Base-by-base conservation (phyloP, 1,140 invertebrate species). In the Caenorhabditis inopinata region DNA sequence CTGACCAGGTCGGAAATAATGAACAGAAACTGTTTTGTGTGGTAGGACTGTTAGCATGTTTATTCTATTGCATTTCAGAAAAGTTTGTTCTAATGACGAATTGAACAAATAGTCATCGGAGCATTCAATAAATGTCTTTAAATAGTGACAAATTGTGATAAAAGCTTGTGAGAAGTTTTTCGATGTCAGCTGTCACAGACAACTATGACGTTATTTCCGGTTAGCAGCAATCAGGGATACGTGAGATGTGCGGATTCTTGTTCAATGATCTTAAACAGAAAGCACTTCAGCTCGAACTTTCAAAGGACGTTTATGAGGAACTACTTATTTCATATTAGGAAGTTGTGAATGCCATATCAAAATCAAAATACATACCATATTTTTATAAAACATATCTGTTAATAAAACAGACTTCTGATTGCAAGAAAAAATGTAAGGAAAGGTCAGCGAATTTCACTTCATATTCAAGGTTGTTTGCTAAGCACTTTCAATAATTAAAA, bases 61-160 rank as follows among this genome's bases (percentile, higher is more conserved):
- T 68, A 68, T 68, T 42, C 32, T 32, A 32, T 42, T 38, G 6
- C 38, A 42, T n/a, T 0, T n/a, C 14, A 68, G 21, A 68, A 68
- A 38, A 68, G 58, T 68, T 68, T 68, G 29, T 42, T 68, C 38
- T 16, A 68, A n/a, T 68, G 58, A 68, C 58, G 58, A 68, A 68
- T 68, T 68, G 58, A 68, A 68, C 58, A 68, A 68, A 68, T 42
- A 68, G 32, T 68, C 58, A 38, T 23, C 2, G 29, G 58, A 38
- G 38, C 58, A 38, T 68, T 68, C 58, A 68, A 38, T 42, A 18
- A 68, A 68, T 38, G 58, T 38, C 58, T 68, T 32, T 32, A 68
- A 68, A 68, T 42, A 68, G 32, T 68, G 58, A 38, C 58, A 68
- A 68, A 68, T 32, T 68, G 58, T 68, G 58, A 68, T 68, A 68